Evolutionary conservation across 1,140 invertebrate species (phyloP).

Genomic region (Orchesella cincta): DNA sequence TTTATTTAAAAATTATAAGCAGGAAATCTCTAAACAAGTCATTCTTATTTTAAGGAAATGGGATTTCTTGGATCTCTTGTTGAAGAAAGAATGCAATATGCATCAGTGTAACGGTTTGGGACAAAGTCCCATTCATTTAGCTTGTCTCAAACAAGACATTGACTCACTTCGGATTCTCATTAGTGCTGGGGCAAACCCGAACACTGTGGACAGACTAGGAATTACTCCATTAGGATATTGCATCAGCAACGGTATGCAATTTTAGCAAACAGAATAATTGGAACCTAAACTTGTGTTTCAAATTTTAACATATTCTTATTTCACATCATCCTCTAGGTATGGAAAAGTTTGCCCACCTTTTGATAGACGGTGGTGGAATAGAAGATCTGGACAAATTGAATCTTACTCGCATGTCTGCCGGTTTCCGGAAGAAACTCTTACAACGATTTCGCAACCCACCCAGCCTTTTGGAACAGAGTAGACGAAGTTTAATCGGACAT

Average conservation of each 20-base stretch:
- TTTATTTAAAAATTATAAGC: background rate
- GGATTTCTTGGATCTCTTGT: constrained; percentile 40
- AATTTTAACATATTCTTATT: background rate
- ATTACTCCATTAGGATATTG: constrained; percentile 33
- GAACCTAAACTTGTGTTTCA: background rate
- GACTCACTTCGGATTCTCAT: constrained; percentile 42
- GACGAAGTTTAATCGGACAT: constrained; percentile 18
- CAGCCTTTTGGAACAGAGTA: constrained; percentile 26
- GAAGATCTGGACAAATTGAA: background rate
- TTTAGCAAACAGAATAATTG: background rate
- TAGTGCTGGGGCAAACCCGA: constrained; percentile 36
- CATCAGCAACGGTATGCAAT: constrained; percentile 14
- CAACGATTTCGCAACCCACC: constrained; percentile 13
- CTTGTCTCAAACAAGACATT: constrained; percentile 36
- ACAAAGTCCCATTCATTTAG: constrained; percentile 42
- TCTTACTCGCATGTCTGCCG: constrained; percentile 12
- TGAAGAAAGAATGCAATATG: constrained; percentile 41
- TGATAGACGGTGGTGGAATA: constrained; percentile 36
- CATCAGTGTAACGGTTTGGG: constrained; percentile 33
- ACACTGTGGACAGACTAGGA: constrained; percentile 39
- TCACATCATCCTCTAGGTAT: constrained; percentile 14
- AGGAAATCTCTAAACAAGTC: background rate
- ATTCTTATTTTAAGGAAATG: too few relatives aligned
- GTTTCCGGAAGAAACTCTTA: background rate
- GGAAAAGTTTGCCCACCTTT: constrained; percentile 28